phyloP scores from a whole-genome alignment of 2,888 invertebrate genomes.

The Ferdinandea cuprea region DNA sequence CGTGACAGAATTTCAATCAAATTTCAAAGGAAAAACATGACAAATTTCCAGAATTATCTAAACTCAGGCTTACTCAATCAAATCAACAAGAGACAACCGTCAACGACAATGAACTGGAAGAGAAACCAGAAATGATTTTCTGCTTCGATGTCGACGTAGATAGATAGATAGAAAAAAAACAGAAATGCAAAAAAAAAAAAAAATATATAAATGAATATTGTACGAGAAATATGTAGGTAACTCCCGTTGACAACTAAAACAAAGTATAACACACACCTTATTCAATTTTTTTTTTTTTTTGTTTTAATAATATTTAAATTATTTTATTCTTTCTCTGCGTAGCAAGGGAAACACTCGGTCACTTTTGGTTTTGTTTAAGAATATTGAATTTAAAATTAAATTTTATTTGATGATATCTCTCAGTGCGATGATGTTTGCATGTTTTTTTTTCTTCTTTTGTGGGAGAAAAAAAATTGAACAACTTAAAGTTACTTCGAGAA shows the following conservation, averaged over 20 bases:
- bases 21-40: conserved; percentile 5
- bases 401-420: conserved; percentile 28
- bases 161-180: background rate
- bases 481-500: conserved; percentile 63
- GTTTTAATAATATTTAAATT: conserved; percentile 20
- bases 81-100: too few species aligned
- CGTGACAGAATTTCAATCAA: too few species aligned
- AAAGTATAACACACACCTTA: conserved; percentile 62
- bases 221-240: background rate
- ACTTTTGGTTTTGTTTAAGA: too few species aligned
- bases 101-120: conserved; percentile 33
- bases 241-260: background rate
- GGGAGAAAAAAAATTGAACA: conserved; percentile 67
- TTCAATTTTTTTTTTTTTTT: too few species aligned
- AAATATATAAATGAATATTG: background rate
- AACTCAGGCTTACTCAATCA: conserved; percentile 39
- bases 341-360: conserved; percentile 53
- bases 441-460: conserved; percentile 57
- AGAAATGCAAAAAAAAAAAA: background rate
- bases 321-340: conserved; percentile 9
- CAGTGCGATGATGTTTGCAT: conserved; percentile 47
- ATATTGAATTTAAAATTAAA: conserved; percentile 2
- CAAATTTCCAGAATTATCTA: conserved; percentile 30
- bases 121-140: conserved; percentile 12
- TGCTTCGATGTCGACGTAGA: background rate